phyloP scores from a whole-genome alignment of 1,140 invertebrate genomes.

The Calosoma granatense region DNA sequence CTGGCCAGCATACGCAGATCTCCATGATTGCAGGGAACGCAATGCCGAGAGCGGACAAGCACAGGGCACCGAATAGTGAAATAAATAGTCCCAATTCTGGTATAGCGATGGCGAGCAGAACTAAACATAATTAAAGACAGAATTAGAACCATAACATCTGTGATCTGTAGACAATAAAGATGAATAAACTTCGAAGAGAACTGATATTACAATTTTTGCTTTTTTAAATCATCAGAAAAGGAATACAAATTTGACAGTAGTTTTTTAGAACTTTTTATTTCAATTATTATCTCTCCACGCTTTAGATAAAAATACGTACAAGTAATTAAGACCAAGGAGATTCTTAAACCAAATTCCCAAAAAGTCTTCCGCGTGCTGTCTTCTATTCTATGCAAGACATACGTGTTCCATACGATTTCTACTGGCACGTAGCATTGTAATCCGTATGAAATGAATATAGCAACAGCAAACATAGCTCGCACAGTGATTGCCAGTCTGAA shows the following conservation, averaged over 20 bases:
- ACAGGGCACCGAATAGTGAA: constrained; percentile 72
- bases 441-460: constrained; percentile 83
- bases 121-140: constrained; percentile 43
- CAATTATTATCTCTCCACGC: constrained; percentile 28
- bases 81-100: constrained; percentile 75
- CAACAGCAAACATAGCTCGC: constrained; percentile 74
- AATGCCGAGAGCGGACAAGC: constrained; percentile 66
- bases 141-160: too few species aligned
- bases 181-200: too few species aligned
- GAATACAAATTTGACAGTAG: too few species aligned
- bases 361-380: constrained; percentile 36
- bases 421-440: constrained; percentile 93
- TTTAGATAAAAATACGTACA: too few species aligned
- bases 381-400: constrained; percentile 45
- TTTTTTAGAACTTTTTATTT: too few species aligned
- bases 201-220: too few species aligned
- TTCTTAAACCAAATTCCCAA: constrained; percentile 54
- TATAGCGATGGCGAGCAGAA: constrained; percentile 58
- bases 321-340: constrained; percentile 55
- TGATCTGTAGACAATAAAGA: too few species aligned
- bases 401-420: constrained; percentile 76
- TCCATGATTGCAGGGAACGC: constrained; percentile 79
- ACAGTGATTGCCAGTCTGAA: constrained; percentile 67
- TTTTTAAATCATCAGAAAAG: too few species aligned
- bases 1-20: constrained; percentile 47